phyloP scores from a whole-genome alignment of 1,140 invertebrate genomes.

The Luehdorfia chinensis region DNA sequence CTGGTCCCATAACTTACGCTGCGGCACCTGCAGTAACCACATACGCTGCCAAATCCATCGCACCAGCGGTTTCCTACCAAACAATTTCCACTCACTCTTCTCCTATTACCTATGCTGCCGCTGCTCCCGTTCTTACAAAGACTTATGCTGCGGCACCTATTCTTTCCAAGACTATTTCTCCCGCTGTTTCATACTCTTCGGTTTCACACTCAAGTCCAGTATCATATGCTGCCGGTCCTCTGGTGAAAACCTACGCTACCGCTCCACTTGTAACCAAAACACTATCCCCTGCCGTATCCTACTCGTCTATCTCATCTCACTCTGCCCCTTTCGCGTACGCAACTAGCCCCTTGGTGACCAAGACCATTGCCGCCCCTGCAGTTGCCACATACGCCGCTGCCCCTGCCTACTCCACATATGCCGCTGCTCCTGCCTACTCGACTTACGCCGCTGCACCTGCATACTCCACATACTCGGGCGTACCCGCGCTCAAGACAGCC shows the following conservation, averaged over 20 bases:
- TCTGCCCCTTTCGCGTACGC: slow-evolving; percentile 23
- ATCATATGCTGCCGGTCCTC: background rate
- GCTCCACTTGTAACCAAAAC: slow-evolving; percentile 1
- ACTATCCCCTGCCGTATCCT: slow-evolving; percentile 1
- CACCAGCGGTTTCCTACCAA: slow-evolving; percentile 8
- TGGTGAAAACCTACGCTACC: slow-evolving; percentile 4
- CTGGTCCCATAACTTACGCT: slow-evolving; percentile 22
- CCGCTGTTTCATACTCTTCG: slow-evolving; percentile 27
- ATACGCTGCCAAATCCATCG: slow-evolving; percentile 17
- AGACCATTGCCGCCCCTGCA: slow-evolving; percentile 32
- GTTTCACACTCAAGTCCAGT: background rate
- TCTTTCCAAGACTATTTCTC: slow-evolving; percentile 15
- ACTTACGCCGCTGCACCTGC: slow-evolving; percentile 25
- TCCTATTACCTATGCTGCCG: slow-evolving; percentile 14
- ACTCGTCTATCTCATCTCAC: slow-evolving; percentile 14
- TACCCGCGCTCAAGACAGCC: slow-evolving; percentile 27
- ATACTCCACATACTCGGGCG: slow-evolving; percentile 22
- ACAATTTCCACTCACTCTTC: slow-evolving; percentile 18
- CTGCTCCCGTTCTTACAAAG: slow-evolving; percentile 21
- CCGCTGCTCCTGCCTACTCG: slow-evolving; percentile 28
- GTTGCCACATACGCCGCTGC: slow-evolving; percentile 19
- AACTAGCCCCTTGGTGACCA: slow-evolving; percentile 10
- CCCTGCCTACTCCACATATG: slow-evolving; percentile 18
- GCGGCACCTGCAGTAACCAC: slow-evolving; percentile 25
- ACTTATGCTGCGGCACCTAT: slow-evolving; percentile 21